Evolutionary conservation across 2,888 invertebrate species (phyloP).

Genomic region (Azorinus chamasolen): DNA sequence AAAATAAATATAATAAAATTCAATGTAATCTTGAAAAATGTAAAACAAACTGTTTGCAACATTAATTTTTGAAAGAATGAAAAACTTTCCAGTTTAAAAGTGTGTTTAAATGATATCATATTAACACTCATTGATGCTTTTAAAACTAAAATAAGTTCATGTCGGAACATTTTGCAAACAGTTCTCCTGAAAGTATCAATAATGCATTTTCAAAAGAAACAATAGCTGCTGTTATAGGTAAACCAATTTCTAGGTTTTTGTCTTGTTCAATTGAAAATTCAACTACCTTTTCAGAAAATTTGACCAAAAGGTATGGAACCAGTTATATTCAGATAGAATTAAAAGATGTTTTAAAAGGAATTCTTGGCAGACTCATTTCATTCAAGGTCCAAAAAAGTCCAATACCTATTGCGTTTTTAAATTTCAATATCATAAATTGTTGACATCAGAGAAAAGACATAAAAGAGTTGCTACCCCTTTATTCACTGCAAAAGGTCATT

Average conservation of each 20-base stretch:
- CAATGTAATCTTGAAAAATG: too few relatives aligned
- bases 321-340: slow-evolving; percentile 1
- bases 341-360: slow-evolving; percentile 9
- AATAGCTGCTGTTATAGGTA: slow-evolving; percentile 6
- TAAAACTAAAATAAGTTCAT: too few relatives aligned
- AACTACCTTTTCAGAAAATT: not conserved
- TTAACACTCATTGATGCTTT: not conserved
- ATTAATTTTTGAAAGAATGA: too few relatives aligned
- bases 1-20: too few relatives aligned
- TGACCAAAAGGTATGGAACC: not conserved
- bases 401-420: slow-evolving; percentile 16
- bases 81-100: not conserved
- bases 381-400: slow-evolving; percentile 4
- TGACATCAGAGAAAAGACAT: not conserved
- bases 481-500: slow-evolving; percentile 7
- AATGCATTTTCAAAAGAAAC: slow-evolving; percentile 1
- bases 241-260: too few relatives aligned
- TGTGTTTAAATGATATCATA: not conserved
- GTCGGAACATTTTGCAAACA: too few relatives aligned
- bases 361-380: slow-evolving; percentile 2
- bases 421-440: too few relatives aligned
- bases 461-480: not conserved
- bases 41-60: too few relatives aligned
- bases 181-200: too few relatives aligned
- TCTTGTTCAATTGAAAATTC: too few relatives aligned